Base-by-base conservation (phyloP, 2,888 invertebrate genomes). In the Limnephilus rhombicus region DNA sequence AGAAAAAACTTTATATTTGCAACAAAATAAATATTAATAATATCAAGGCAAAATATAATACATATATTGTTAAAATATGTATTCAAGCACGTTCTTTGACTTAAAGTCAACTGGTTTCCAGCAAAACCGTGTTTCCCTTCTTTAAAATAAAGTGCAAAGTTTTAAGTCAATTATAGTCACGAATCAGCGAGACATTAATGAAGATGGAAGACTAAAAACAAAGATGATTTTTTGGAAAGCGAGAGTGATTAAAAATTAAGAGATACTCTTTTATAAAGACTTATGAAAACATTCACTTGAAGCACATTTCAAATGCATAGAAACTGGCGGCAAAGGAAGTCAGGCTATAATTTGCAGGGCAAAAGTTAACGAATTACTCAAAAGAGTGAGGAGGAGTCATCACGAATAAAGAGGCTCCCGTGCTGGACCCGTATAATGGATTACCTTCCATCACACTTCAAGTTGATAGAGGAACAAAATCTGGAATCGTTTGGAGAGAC, bases 381-480 rank as follows among this genome's bases (percentile, higher is more conserved):
- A 68, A 68, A 68, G 53, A 68, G 53, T 68, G 5, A 68, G 18
- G 18, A 18, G 53, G 53, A 68, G 53, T 68, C 53, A 68, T 68
- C 53, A 68, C 24, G 53, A 68, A 68, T 68, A 68, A 68, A 68
- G 53, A 68, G 53, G 7, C 24, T 68, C 15, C 18, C 18, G 53
- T 24, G 24, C 53, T 24, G 53, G 53, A 68, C 13, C 53, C 24
- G 24, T 68, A 80, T 31, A 88, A 88, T 88, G 88, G 80, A 88
- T 88, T 88, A 88, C 68, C 87, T 24, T 2, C 88, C 80, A 80
- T 88, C 88, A 88, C 88, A 88, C 88, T 68, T 80, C 85, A 86
- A 49, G 85, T 29, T 29, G n/a, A 37, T 41, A 34, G 80, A 80
- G 34, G 11, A 87, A 68, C 41, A 88, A 88, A 80, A 80, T 41